These are phyloP conservation scores for Neostethus bicornis DNA, from an alignment of 2,797 vertebrate genomes.

Conservation along the genomic window DNA sequence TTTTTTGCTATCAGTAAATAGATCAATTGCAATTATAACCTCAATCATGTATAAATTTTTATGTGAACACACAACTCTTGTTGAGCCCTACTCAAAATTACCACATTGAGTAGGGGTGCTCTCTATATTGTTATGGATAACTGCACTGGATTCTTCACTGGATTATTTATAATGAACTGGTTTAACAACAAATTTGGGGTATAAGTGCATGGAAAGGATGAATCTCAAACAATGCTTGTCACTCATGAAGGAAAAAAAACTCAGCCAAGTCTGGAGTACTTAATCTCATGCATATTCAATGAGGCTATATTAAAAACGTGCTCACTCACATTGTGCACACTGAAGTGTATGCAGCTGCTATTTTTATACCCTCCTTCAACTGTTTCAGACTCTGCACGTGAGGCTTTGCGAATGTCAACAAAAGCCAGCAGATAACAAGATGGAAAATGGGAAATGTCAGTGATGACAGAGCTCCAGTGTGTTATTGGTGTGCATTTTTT, in stretches of 20 bases:
- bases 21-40: no score
- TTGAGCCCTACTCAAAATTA: no score
- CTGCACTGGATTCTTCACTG: no score
- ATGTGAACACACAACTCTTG: slow-evolving; percentile 15
- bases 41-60: no score
- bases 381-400: slow-evolving; percentile 71
- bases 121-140: no score
- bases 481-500: slow-evolving; percentile 47
- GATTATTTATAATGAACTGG: slow-evolving; percentile 14
- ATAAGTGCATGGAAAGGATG: slow-evolving; percentile 28
- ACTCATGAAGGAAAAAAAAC: slow-evolving; percentile 66
- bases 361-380: slow-evolving; percentile 71
- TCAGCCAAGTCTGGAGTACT: slow-evolving; percentile 53
- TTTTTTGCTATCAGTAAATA: neutral
- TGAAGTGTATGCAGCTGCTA: slow-evolving; percentile 57
- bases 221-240: slow-evolving; percentile 64
- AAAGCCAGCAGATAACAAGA: slow-evolving; percentile 71
- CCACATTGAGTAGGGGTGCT: slow-evolving; percentile 13
- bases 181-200: slow-evolving; percentile 30
- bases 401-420: slow-evolving; percentile 74
- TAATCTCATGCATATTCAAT: slow-evolving; percentile 77
- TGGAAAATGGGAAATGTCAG: slow-evolving; percentile 72
- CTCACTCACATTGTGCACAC: slow-evolving; percentile 61
- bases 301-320: slow-evolving; percentile 73
- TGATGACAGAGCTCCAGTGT: slow-evolving; percentile 62